Evolutionary conservation across 2,888 invertebrate species (phyloP).

Genomic region (Plemyria rubiginata): DNA sequence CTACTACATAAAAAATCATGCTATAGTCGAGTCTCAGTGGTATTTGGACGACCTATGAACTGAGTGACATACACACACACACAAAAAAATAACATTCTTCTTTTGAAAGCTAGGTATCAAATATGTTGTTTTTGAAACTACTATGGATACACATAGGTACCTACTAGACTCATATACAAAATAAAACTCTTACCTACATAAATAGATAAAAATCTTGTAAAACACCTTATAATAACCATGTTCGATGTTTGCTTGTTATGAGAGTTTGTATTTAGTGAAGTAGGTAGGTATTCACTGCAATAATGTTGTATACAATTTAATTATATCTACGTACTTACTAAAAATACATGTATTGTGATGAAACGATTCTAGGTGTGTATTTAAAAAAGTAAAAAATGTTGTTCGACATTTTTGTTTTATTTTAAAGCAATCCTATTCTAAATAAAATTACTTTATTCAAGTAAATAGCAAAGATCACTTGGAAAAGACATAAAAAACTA

Average conservation of each 20-base stretch:
- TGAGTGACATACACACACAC: too few species aligned
- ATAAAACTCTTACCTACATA: background rate
- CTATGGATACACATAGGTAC: too few species aligned
- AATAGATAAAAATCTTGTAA: background rate
- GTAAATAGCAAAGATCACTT: too few species aligned
- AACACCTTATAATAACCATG: conserved; percentile 10
- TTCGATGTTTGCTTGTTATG: conserved; percentile 33
- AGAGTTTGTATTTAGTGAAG: conserved; percentile 58
- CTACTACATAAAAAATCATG: too few species aligned
- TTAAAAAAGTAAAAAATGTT: conserved; percentile 83
- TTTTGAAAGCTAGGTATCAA: too few species aligned
- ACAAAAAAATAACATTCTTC: too few species aligned
- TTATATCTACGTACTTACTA: conserved; percentile 55
- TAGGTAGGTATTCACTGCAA: conserved; percentile 66
- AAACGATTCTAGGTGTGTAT: conserved; percentile 82
- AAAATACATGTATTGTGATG: conserved; percentile 74
- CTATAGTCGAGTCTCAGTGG: too few species aligned
- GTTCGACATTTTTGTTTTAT: conserved; percentile 65
- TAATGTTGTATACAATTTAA: conserved; percentile 77
- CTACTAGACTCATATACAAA: background rate
- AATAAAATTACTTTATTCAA: too few species aligned
- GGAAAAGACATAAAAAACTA: too few species aligned
- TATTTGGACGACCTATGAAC: too few species aligned
- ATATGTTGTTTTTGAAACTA: too few species aligned
- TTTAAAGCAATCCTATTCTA: conserved; percentile 22